Evolutionary conservation across 2,113 vertebrate genomes (phyloP).

Genomic region (Malurus elegans): DNA sequence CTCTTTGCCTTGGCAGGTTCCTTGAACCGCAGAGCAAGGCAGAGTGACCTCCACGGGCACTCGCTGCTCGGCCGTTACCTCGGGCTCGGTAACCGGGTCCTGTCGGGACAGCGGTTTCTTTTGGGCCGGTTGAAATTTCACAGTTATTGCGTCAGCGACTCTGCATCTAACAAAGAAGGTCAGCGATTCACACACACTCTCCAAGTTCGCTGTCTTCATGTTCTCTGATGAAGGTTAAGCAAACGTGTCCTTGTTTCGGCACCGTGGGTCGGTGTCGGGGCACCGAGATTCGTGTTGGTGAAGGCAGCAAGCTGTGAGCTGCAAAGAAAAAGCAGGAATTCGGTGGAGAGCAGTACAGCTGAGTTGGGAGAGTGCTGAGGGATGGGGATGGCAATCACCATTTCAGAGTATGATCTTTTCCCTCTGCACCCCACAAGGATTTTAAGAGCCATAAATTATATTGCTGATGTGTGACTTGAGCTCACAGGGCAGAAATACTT

Average conservation of each 20-base stretch:
- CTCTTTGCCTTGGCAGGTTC: background rate
- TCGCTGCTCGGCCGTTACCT: background rate
- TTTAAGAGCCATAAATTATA: background rate
- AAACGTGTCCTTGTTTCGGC: background rate
- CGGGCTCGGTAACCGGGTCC: accelerated
- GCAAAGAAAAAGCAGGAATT: no score
- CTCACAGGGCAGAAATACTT: background rate
- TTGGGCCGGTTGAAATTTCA: background rate
- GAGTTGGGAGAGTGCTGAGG: background rate
- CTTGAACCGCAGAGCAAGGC: no score
- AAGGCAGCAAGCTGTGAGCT: background rate
- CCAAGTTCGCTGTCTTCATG: background rate
- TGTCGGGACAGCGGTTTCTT: accelerated
- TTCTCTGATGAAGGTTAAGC: background rate
- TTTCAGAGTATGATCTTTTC: background rate
- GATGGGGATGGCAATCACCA: no score
- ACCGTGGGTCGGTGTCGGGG: background rate
- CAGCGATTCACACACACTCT: background rate
- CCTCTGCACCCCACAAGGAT: background rate
- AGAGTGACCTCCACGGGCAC: background rate
- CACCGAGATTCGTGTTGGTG: background rate
- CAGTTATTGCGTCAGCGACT: background rate
- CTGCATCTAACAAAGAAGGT: background rate
- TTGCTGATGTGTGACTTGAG: background rate
- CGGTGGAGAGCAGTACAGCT: background rate